phyloP scores from a whole-genome alignment of 1,140 invertebrate species.

The Onthophagus taurus region DNA sequence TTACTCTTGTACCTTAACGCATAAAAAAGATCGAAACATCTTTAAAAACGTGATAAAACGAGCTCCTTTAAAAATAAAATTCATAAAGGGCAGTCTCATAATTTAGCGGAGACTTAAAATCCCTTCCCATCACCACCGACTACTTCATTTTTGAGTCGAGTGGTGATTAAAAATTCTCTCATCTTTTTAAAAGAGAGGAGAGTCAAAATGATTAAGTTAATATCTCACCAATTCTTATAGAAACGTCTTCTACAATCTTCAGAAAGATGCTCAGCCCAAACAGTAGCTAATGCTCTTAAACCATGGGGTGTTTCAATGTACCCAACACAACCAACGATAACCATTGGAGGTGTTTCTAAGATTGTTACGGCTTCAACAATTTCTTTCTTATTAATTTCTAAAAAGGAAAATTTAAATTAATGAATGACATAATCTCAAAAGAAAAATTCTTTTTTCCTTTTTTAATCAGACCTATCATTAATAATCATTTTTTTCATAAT shows the following conservation, averaged over 20 bases:
- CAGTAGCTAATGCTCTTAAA: slow-evolving; percentile 84
- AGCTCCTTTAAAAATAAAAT: slow-evolving; percentile 40
- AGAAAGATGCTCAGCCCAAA: slow-evolving; percentile 97
- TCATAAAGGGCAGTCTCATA: slow-evolving; percentile 45
- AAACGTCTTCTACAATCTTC: slow-evolving; percentile 97
- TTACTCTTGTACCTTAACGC: slow-evolving; percentile 92
- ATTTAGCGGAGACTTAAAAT: slow-evolving; percentile 57
- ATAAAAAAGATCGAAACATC: slow-evolving; percentile 11
- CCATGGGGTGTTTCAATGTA: slow-evolving; percentile 99
- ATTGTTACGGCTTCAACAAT: slow-evolving; percentile 98
- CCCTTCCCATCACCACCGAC: slow-evolving; percentile 29
- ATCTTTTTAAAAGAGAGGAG: slow-evolving; percentile 6
- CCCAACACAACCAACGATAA: slow-evolving; percentile 93
- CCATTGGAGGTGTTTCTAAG: slow-evolving; percentile 96
- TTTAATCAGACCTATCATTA: no score
- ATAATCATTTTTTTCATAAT: no score
- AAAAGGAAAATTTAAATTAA: slow-evolving; percentile 19
- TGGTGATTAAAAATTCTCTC: background rate
- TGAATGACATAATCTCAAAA: no score
- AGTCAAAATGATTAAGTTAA: no score
- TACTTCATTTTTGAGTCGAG: background rate
- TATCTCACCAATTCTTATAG: slow-evolving; percentile 99
- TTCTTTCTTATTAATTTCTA: slow-evolving; percentile 99
- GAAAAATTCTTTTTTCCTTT: no score
- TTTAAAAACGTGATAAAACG: background rate